These are phyloP conservation scores for Orthonyx spaldingii DNA, from an alignment of 2,113 vertebrate genomes.

Conservation along the genomic window DNA sequence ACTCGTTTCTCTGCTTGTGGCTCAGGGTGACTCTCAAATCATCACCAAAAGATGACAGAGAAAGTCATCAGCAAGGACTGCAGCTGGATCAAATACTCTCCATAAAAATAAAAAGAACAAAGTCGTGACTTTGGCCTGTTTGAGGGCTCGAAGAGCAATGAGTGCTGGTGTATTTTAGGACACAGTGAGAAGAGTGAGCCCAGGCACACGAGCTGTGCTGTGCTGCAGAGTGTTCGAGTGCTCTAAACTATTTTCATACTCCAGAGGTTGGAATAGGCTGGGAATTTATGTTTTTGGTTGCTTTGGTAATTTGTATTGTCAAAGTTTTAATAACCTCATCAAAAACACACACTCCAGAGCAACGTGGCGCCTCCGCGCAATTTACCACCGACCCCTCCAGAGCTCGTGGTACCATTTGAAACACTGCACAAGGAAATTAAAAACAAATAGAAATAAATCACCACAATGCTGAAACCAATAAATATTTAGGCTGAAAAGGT, in stretches of 20 bases:
- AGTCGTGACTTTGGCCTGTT: not conserved
- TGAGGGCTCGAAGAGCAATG: not conserved
- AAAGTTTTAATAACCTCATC: constrained; percentile 60
- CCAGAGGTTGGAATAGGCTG: not conserved
- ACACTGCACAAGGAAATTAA: constrained; percentile 37
- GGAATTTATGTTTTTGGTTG: constrained; percentile 33
- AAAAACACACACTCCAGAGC: constrained; percentile 11
- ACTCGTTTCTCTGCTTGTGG: not conserved
- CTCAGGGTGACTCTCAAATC: not conserved
- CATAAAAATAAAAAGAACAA: not conserved
- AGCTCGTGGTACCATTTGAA: constrained; percentile 9
- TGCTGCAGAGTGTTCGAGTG: not conserved
- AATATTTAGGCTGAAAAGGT: constrained; percentile 16
- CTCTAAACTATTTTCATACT: not conserved
- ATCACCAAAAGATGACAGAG: not conserved
- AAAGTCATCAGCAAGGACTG: not conserved
- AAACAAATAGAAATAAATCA: constrained; percentile 59
- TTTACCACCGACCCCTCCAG: constrained; percentile 20
- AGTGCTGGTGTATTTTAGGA: not conserved
- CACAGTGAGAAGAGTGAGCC: not conserved
- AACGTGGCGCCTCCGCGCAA: not conserved
- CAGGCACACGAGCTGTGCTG: not conserved
- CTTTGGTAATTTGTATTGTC: constrained; percentile 57
- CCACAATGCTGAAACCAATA: not conserved
- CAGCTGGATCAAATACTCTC: not conserved